These are phyloP conservation scores for Rosalia funebris DNA, from an alignment of 2,888 invertebrate genomes.

Conservation along the genomic window DNA sequence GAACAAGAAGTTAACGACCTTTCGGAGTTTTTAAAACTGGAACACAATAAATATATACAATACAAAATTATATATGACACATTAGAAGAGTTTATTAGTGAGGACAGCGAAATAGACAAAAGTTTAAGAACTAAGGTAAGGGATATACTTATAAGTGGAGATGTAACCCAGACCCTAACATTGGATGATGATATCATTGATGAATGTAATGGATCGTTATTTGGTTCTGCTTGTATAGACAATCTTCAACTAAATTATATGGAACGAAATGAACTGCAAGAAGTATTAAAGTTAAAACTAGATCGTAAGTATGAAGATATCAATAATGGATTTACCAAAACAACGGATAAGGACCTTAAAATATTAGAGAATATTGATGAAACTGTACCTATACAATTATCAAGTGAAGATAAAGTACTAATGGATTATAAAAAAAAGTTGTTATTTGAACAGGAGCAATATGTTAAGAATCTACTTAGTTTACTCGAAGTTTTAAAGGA, in stretches of 20 bases:
- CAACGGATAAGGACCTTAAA: constrained; percentile 40
- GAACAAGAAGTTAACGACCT: constrained; percentile 52
- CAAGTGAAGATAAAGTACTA: constrained; percentile 34
- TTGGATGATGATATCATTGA: constrained; percentile 27
- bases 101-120: constrained; percentile 40
- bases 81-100: constrained; percentile 47
- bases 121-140: constrained; percentile 50
- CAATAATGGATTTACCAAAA: constrained; percentile 40
- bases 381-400: constrained; percentile 31
- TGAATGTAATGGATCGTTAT: constrained; percentile 23
- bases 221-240: constrained; percentile 32
- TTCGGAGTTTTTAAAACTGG: constrained; percentile 49
- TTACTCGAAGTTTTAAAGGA: constrained; percentile 55
- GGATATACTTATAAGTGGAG: constrained; percentile 45
- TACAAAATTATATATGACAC: constrained; percentile 52
- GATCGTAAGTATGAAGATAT: constrained; percentile 53
- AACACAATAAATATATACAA: constrained; percentile 49
- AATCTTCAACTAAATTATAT: constrained; percentile 53
- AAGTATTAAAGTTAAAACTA: constrained; percentile 42
- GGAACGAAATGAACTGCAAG: constrained; percentile 52
- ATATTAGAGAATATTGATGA: constrained; percentile 20
- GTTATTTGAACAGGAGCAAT: constrained; percentile 56
- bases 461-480: constrained; percentile 56
- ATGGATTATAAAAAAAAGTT: constrained; percentile 59
- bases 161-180: constrained; percentile 41